Conservation (phyloP, 2,113 vertebrate genomes). For the Dermatemys mawii region DNA sequence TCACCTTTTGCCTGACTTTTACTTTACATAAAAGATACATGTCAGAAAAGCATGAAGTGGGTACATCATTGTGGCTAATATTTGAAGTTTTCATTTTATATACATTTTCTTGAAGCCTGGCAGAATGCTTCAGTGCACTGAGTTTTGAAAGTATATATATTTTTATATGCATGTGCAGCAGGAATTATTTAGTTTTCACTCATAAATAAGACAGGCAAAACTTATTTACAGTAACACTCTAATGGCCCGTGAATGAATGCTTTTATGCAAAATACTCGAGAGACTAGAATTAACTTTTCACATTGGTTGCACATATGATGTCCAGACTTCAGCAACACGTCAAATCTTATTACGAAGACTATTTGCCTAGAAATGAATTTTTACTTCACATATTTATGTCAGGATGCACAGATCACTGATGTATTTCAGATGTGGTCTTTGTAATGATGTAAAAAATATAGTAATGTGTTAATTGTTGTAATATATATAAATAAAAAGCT, state of each 20-base stretch:
- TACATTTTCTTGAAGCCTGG: constrained; percentile 68
- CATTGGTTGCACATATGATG: constrained; percentile 80
- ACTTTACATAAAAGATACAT: constrained; percentile 78
- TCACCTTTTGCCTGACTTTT: constrained; percentile 74
- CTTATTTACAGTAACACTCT: constrained; percentile 82
- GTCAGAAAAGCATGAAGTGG: constrained; percentile 76
- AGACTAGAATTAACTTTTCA: constrained; percentile 85
- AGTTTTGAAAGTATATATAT: constrained; percentile 76
- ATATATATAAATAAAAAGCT: not conserved
- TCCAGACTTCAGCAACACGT: constrained; percentile 70
- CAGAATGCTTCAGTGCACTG: constrained; percentile 76
- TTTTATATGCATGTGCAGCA: constrained; percentile 66
- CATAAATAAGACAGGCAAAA: constrained; percentile 79
- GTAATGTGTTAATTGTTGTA: constrained; percentile 60
- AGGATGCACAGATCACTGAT: constrained; percentile 27
- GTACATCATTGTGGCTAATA: constrained; percentile 71
- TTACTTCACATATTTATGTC: constrained; percentile 62
- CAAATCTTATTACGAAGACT: constrained; percentile 71
- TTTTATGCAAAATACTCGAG: constrained; percentile 82
- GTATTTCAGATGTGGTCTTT: constrained; percentile 58
- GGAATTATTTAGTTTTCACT: constrained; percentile 80
- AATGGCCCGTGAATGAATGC: constrained; percentile 83
- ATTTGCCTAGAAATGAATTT: constrained; percentile 61
- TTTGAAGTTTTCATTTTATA: constrained; percentile 77
- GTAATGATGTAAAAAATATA: constrained; percentile 43